Conservation (phyloP, 2,888 invertebrate genomes). For the Lasioglossum zephyrum region DNA sequence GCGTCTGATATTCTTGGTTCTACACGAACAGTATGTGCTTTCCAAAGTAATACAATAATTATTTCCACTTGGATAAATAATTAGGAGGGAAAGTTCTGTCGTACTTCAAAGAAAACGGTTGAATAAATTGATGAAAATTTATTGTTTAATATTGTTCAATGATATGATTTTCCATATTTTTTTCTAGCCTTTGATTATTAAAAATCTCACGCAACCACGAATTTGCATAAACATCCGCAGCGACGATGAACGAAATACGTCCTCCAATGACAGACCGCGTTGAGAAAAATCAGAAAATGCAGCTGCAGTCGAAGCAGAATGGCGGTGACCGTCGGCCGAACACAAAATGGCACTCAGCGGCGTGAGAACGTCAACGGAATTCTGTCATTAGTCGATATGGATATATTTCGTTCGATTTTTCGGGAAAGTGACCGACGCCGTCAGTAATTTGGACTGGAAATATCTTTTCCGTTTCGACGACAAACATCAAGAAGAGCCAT, state of each 20-base stretch:
- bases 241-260: background rate
- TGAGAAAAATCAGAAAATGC: background rate
- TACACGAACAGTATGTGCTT: background rate
- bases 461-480: conserved; percentile 32
- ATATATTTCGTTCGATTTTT: conserved; percentile 15
- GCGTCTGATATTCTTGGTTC: background rate
- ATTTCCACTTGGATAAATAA: too few species aligned
- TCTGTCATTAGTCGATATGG: background rate
- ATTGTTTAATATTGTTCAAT: too few species aligned
- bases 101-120: too few species aligned
- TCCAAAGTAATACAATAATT: too few species aligned
- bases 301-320: background rate
- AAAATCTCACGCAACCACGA: background rate
- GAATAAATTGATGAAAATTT: too few species aligned
- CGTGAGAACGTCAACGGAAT: conserved; percentile 30
- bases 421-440: background rate
- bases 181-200: background rate
- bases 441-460: conserved; percentile 30
- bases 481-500: conserved; percentile 46
- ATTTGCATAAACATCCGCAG: background rate
- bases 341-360: background rate
- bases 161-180: background rate
- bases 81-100: too few species aligned
- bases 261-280: background rate
- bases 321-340: conserved; percentile 8